These are phyloP conservation scores for Drosophila anceps DNA, from an alignment of 2,888 invertebrate species.

Conservation along the genomic window DNA sequence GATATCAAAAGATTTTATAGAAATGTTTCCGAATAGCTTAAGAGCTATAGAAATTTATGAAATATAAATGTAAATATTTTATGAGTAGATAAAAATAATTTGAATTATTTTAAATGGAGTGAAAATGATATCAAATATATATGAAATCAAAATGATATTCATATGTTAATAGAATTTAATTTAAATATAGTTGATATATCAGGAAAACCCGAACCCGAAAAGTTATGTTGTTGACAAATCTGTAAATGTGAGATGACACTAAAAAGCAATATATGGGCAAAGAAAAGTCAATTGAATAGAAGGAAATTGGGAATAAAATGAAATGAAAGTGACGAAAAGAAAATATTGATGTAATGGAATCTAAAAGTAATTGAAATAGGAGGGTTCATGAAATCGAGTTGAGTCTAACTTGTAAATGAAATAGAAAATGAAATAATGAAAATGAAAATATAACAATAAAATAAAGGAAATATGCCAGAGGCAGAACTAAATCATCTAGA, in stretches of 20 bases:
- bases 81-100: background rate
- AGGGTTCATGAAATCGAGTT: background rate
- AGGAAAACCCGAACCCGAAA: no score
- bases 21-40: background rate
- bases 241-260: no score
- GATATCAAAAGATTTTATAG: no score
- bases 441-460: background rate
- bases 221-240: no score
- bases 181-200: background rate
- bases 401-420: background rate
- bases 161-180: background rate
- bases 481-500: background rate
- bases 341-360: background rate
- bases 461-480: no score
- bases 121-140: background rate
- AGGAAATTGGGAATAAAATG: background rate
- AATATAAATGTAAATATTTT: background rate
- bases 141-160: background rate
- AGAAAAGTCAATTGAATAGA: background rate
- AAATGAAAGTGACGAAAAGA: background rate
- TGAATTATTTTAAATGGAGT: background rate
- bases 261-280: background rate
- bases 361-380: background rate
- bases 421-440: background rate
- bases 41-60: background rate